Evolutionary conservation across 2,113 vertebrate genomes (phyloP).

Genomic region (Esox niger): DNA sequence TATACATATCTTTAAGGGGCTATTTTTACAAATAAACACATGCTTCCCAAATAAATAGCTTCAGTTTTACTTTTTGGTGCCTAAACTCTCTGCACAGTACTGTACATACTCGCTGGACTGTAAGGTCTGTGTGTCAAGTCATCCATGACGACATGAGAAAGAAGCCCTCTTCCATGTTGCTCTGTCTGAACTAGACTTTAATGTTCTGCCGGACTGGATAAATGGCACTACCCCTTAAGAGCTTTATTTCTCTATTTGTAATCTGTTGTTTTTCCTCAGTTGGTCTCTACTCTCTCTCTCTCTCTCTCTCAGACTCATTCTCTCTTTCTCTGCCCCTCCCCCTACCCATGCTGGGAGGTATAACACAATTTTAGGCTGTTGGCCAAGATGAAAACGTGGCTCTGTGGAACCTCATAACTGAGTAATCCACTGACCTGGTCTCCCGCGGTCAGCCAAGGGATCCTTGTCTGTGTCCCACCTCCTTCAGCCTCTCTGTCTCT

Average conservation of each 20-base stretch:
- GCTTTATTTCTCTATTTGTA: slow-evolving; percentile 4
- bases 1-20: too few relatives aligned
- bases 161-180: slow-evolving; percentile 49
- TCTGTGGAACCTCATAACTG: slow-evolving; percentile 50
- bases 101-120: too few relatives aligned
- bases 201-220: slow-evolving; percentile 26
- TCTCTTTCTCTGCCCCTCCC: not conserved
- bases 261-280: not conserved
- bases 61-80: too few relatives aligned
- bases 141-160: slow-evolving; percentile 32
- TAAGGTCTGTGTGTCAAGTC: slow-evolving; percentile 19
- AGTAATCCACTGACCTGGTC: slow-evolving; percentile 63
- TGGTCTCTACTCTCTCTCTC: slow-evolving; percentile 8
- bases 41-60: too few relatives aligned
- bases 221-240: not conserved
- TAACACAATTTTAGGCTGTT: slow-evolving; percentile 50
- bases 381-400: slow-evolving; percentile 59
- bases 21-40: too few relatives aligned
- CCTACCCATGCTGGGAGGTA: not conserved
- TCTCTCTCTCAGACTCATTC: slow-evolving; percentile 9
- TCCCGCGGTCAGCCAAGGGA: slow-evolving; percentile 46
- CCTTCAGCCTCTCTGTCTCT: not conserved
- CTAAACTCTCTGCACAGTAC: too few relatives aligned
- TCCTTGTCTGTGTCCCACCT: slow-evolving; percentile 23
- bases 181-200: slow-evolving; percentile 42